These are phyloP conservation scores for Ennomos quercinarius DNA, from an alignment of 2,888 invertebrate species.

Conservation along the genomic window DNA sequence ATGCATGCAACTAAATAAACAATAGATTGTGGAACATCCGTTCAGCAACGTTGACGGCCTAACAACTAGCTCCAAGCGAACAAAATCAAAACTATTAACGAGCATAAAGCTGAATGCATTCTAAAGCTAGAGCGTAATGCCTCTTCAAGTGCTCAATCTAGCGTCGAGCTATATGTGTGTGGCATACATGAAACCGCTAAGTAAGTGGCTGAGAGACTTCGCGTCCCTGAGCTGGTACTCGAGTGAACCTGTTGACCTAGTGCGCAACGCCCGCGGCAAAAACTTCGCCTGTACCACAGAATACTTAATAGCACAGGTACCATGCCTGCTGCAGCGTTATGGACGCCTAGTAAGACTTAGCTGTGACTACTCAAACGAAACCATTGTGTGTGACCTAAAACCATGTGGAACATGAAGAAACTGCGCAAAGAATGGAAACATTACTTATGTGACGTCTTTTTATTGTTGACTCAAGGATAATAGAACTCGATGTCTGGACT, in stretches of 20 bases:
- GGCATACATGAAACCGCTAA: constrained; percentile 61
- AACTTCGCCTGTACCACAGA: constrained; percentile 61
- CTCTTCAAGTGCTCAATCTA: constrained; percentile 43
- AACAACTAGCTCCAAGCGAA: constrained; percentile 61
- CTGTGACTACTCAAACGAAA: constrained; percentile 56
- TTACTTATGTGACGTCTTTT: constrained; percentile 23
- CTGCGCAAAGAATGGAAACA: constrained; percentile 43
- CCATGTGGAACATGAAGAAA: constrained; percentile 40
- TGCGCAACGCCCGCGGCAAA: constrained; percentile 70
- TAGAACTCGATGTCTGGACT: constrained; percentile 9
- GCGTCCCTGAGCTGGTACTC: constrained; percentile 68
- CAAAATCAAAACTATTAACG: constrained; percentile 42
- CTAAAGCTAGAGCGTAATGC: constrained; percentile 38
- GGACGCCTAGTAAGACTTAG: constrained; percentile 51
- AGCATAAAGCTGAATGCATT: constrained; percentile 43
- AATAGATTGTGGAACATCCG: constrained; percentile 76
- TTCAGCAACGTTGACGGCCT: constrained; percentile 65
- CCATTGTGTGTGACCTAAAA: constrained; percentile 63
- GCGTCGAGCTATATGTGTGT: constrained; percentile 44
- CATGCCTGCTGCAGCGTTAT: constrained; percentile 60
- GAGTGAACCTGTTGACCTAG: constrained; percentile 79
- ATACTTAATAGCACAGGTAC: no score
- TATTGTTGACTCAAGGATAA: constrained; percentile 8
- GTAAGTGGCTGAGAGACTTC: constrained; percentile 74
- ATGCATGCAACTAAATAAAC: constrained; percentile 63